Base-by-base conservation (phyloP, 2,113 vertebrate genomes). In the Amblyornis subalaris region DNA sequence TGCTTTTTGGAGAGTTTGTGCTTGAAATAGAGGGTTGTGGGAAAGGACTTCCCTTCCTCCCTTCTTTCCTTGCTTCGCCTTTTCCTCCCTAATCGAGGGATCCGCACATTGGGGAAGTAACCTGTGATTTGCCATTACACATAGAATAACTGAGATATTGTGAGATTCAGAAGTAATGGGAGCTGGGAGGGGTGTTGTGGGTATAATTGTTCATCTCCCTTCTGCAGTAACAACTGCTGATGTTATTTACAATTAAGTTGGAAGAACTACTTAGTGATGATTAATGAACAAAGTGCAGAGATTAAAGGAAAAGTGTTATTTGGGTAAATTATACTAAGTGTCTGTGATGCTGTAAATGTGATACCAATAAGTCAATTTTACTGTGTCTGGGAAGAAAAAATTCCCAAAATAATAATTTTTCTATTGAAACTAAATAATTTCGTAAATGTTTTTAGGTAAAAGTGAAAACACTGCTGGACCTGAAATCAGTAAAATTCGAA, bases 401-500 rank as follows among this genome's bases (percentile, higher is more conserved):
- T 25, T 8, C 3, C 11, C 10, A 2, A 29, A 76, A 70, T 26
- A 83, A 45, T 42, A 2, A 2, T 20, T 76, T 85, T 61, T 54
- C 25, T 20, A 2, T 44, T 50, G 35, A 76, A 95, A 58, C 1
- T 0, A 33, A 82, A 55, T 65, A 36, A 57, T 73, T 66, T 74
- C 50, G 72, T 88, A 45, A 87, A 87, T 96, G 33, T 95, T 94
- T 90, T 94, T 93, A 99, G 99, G 99, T 96, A 99, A 99, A 98
- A 97, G 97, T 89, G 99, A 99, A 92, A 97, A 97, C 82, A 98
- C 97, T 97, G 96, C 97, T 93, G 99, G 99, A 95, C 94, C 98
- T 14, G 99, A 99, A 95, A 98, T 99, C 82, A 98, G 14, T 97
- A 98, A 98, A 96, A 98, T 99, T 95, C 98, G 98, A 90, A 99